Base-by-base conservation (phyloP, 2,888 invertebrate genomes). In the Sympetrum striolatum region DNA sequence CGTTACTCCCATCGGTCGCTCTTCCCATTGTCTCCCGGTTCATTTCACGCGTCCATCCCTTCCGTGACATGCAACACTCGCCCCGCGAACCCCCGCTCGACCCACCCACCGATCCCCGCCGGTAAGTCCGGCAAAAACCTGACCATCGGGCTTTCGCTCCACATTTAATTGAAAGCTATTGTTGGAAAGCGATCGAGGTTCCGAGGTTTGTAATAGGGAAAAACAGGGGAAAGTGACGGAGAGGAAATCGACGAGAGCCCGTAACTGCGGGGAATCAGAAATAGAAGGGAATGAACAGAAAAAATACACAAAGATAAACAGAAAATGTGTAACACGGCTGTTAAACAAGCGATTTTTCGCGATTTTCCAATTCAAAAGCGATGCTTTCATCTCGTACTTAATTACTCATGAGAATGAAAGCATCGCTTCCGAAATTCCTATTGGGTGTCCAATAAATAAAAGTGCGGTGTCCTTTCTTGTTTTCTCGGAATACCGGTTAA, bases 81-180 rank as follows among this genome's bases (percentile, higher is more conserved):
- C 44, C n/a, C 58, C 53, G 1, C 53, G 12, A 48, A 48, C 4
- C 4, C 10, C 14, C 4, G 15, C 10, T 14, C 14, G 15, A 48
- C 12, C 48, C 35, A 25, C 25, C 79, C 39, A 15, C 82, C 82
- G 15, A 18, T 1, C 8, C 18, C 48, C n/a, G 53, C 35, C 5
- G 58, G 18, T 14, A 4, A n/a, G 31, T 35, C 60, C 37, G n/a
- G 22, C 86, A 53, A 60, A 60, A 86, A 86, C 37, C 60, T 64
- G 86, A 64, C 82, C 22, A 58, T 8, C n/a, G 86, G n/a, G 60
- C 8, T n/a, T 64, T 64, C 60, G 37, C 58, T 5, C 60, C 58
- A 37, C 60, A 37, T 86, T 86, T 86, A 86, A 86, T 86, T 86
- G 60, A 86, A 86, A 64, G 86, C 86, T 37, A 86, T 86, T 86